Conservation (phyloP, 2,797 vertebrate species). For the Myiotriccus ornatus region DNA sequence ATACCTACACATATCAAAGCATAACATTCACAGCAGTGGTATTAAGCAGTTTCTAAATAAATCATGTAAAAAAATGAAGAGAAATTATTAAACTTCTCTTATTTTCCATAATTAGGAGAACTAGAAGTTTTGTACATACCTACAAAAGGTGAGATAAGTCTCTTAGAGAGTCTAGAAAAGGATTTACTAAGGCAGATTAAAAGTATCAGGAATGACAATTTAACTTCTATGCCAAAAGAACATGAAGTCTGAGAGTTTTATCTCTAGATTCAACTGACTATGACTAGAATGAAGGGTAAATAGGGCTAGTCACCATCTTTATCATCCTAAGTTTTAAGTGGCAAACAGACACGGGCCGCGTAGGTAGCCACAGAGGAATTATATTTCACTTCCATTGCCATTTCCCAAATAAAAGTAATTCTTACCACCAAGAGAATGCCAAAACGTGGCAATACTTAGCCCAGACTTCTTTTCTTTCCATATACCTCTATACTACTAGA, state of each 20-base stretch:
- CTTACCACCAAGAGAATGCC: not conserved
- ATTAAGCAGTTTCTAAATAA: not conserved
- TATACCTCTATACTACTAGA: not conserved
- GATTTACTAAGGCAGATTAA: constrained; percentile 10
- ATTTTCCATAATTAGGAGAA: not conserved
- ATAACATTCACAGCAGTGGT: not conserved
- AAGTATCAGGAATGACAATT: constrained; percentile 23
- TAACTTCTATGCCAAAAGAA: not conserved
- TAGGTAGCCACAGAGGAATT: not conserved
- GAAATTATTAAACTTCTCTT: not conserved
- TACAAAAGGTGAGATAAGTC: not conserved
- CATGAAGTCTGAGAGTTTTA: not conserved
- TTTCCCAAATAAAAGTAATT: not conserved
- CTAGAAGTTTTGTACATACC: not conserved
- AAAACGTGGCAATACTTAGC: not conserved
- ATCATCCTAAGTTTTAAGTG: not conserved
- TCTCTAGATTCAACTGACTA: not conserved
- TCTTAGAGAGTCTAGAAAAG: not conserved
- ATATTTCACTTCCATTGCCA: not conserved
- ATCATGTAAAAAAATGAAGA: not conserved
- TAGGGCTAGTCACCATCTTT: not conserved
- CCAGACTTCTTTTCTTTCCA: not conserved
- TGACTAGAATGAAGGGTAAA: not conserved
- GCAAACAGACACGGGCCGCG: not conserved
- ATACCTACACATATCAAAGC: not conserved